Evolutionary conservation across 2,113 vertebrate species (phyloP).

Genomic region (Caracal caracal): DNA sequence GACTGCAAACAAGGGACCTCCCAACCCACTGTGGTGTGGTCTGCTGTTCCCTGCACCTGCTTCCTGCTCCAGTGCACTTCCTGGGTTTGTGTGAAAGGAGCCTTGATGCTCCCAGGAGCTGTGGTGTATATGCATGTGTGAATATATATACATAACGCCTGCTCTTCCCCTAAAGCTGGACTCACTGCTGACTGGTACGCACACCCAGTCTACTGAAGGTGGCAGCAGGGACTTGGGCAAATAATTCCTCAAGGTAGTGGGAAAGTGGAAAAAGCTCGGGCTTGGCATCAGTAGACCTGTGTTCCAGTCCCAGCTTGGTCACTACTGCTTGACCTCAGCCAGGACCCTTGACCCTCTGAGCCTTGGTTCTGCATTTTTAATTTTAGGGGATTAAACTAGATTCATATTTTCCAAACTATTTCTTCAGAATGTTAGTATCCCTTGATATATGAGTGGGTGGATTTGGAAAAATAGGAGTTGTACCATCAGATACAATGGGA

Average conservation of each 20-base stretch:
- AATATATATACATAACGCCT: too few relatives aligned
- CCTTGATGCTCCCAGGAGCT: not conserved
- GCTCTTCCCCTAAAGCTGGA: not conserved
- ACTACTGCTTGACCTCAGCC: not conserved
- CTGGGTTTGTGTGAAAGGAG: not conserved
- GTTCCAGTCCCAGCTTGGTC: not conserved
- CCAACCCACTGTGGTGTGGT: not conserved
- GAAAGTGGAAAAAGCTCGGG: not conserved
- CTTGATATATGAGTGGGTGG: not conserved
- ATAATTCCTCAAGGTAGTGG: not conserved
- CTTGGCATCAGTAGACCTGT: not conserved
- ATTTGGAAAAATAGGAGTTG: not conserved
- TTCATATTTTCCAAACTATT: not conserved
- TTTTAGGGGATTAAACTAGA: slow-evolving; percentile 17
- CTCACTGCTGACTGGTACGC: not conserved
- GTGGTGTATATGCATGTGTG: not conserved
- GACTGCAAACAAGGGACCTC: slow-evolving; percentile 70
- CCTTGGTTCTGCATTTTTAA: not conserved
- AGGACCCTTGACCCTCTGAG: not conserved
- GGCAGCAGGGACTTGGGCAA: not conserved
- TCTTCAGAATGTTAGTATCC: not conserved
- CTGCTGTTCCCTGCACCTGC: not conserved
- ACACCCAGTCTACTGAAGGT: not conserved
- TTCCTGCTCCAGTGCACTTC: not conserved
- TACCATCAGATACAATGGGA: not conserved